Percentiles rank a stretch among this genome's conserved stretches.
phyloP scores from a whole-genome alignment of 1,140 invertebrate genomes.

The Zophobas atratus region DNA sequence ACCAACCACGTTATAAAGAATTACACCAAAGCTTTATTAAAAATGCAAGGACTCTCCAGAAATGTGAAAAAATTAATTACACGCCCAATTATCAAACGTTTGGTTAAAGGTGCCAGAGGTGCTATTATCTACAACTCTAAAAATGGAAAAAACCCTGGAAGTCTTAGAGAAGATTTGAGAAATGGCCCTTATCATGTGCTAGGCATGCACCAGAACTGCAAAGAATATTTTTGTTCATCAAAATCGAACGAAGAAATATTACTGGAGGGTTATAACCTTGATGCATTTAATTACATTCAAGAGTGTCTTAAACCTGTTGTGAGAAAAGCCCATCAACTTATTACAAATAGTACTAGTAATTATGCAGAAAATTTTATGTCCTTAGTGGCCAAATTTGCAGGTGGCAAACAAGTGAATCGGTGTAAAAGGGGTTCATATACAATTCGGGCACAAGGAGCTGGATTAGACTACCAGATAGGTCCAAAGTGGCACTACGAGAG shows the following conservation, averaged over 20 bases:
- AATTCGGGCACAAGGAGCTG: not conserved
- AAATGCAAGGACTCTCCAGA: not conserved
- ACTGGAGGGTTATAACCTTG: not conserved
- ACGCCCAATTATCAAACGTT: not conserved
- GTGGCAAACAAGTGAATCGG: not conserved
- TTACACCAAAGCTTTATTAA: not conserved
- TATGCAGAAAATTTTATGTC: not conserved
- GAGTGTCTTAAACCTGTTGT: not conserved
- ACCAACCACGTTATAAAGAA: not conserved
- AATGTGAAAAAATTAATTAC: not conserved
- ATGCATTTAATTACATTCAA: constrained; percentile 1
- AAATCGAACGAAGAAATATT: not conserved
- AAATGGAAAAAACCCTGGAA: not conserved
- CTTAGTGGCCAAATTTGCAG: not conserved
- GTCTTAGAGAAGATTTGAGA: not conserved
- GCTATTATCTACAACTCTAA: not conserved
- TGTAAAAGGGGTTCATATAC: not conserved
- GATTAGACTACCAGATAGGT: not conserved
- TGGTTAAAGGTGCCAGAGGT: not conserved
- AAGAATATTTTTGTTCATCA: not conserved
- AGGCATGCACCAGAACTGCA: not conserved
- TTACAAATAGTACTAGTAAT: not conserved
- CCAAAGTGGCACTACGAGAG: not conserved
- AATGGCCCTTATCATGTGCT: not conserved
- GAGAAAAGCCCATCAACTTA: not conserved